These are phyloP conservation scores for Neostethus bicornis DNA, from an alignment of 2,797 vertebrate genomes.

Conservation along the genomic window DNA sequence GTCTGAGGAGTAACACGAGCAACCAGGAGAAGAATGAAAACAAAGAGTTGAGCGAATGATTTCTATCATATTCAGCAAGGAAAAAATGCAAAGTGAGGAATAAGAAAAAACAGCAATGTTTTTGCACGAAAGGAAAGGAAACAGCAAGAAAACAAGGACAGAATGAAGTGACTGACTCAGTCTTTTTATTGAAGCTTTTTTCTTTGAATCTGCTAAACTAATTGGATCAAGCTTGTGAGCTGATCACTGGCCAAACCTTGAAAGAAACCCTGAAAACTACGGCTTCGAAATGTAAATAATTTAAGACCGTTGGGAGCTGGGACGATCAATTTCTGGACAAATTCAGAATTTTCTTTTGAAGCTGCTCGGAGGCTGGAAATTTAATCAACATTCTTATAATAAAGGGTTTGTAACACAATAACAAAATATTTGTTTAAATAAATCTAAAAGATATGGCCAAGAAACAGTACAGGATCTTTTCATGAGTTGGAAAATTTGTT, in stretches of 20 bases:
- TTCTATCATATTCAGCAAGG: constrained; percentile 46
- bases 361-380: constrained; percentile 6
- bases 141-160: constrained; percentile 15
- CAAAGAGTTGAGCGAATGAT: constrained; percentile 39
- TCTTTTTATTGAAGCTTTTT: constrained; percentile 51
- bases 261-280: constrained; percentile 41
- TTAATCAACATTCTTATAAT: constrained; percentile 14
- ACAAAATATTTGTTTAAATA: no score
- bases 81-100: constrained; percentile 36
- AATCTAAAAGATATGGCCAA: no score
- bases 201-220: constrained; percentile 68
- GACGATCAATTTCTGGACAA: constrained; percentile 8
- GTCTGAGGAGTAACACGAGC: constrained; percentile 48
- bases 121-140: constrained; percentile 29
- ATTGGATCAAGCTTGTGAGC: constrained; percentile 64
- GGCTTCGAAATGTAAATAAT: constrained; percentile 26
- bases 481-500: no score
- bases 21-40: constrained; percentile 44
- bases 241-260: constrained; percentile 47
- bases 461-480: no score
- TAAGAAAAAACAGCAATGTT: constrained; percentile 25
- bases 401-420: no score
- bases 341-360: constrained; percentile 14
- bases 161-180: constrained; percentile 40
- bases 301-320: constrained; percentile 8